Base-by-base conservation (phyloP, 2,888 invertebrate genomes). In the Crocallis elinguaria region DNA sequence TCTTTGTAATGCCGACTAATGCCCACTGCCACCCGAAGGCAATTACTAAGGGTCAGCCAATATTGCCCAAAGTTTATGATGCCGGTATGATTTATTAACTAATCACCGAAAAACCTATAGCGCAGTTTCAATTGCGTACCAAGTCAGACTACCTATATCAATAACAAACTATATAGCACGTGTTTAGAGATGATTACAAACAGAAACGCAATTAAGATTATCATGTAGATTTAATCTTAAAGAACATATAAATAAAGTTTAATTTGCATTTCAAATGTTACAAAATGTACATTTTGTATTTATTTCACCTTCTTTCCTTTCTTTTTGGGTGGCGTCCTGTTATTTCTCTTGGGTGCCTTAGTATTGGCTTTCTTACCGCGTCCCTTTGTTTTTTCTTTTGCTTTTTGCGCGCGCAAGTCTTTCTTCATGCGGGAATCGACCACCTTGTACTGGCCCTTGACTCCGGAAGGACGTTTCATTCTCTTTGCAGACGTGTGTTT, bases 361-460 rank as follows among this genome's bases (percentile, higher is more conserved):
- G 56, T 50, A 45, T 75, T 78, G 29, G 71, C 79, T 53, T 86
- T 89, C 63, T 89, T 92, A 29, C 86, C 82, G 54, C 90, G 89
- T 37, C 88, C 90, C 71, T 82, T 93, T 25, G 92, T 93, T 83
- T 93, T 94, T 77, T 93, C 93, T 74, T 92, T 93, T 11, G 92
- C 87, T 78, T 94, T 94, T 65, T 93, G 88, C 0, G 95, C 94
- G 57, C 95, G 93, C 73, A 95, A 88, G 81, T 99, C 99, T 84
- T 99, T 99, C 87, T 99, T 99, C 96, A 98, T 95, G 65, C 99
- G 93, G 0, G 96, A 95, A 93, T 99, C 99, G 3, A 99, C 99
- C n/a, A 98, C 95, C 82, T 95, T 97, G 85, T 96, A 99, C 23
- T 94, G 95, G 44, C 99, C 99, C 84, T 97, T 97, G 14, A 98